Conservation (phyloP, 2,113 vertebrate genomes). For the Planiliza haematocheilus region DNA sequence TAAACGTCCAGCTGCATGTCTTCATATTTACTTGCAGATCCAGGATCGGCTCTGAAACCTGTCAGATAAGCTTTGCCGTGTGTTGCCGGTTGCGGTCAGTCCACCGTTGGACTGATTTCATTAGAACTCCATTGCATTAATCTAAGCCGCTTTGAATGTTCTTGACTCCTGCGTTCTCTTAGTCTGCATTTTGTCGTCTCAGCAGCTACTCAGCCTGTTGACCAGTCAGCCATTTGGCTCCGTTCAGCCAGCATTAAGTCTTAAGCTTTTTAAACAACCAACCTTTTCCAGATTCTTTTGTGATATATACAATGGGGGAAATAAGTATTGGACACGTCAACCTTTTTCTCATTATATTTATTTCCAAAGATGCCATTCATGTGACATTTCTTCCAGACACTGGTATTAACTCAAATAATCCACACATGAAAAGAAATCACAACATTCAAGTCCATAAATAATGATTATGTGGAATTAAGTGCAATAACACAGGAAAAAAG, state of each 20-base stretch:
- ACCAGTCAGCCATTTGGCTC: neutral
- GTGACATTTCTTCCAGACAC: no score
- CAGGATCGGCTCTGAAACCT: conserved; percentile 8
- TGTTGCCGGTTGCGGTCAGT: conserved; percentile 20
- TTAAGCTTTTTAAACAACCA: neutral
- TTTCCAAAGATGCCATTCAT: no score
- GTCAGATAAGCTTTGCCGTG: conserved; percentile 2
- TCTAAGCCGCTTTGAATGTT: conserved; percentile 53
- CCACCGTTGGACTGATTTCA: conserved; percentile 35
- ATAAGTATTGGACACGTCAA: no score
- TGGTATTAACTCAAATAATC: no score
- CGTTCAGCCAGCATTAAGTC: neutral
- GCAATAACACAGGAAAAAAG: no score
- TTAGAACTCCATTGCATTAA: conserved; percentile 44
- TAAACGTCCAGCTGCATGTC: neutral
- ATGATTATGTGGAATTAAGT: no score
- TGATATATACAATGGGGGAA: no score
- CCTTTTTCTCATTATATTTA: no score
- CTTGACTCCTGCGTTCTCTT: conserved; percentile 48
- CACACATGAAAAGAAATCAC: no score
- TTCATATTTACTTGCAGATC: conserved; percentile 2
- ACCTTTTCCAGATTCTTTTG: no score
- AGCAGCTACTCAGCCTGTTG: conserved; percentile 20
- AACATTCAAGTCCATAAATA: no score
- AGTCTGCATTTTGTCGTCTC: conserved; percentile 38